Evolutionary conservation across 2,797 vertebrate genomes (phyloP), one percentile per base, ranked within the genome.

Genomic region (Triplophysa yarkandensis): DNA sequence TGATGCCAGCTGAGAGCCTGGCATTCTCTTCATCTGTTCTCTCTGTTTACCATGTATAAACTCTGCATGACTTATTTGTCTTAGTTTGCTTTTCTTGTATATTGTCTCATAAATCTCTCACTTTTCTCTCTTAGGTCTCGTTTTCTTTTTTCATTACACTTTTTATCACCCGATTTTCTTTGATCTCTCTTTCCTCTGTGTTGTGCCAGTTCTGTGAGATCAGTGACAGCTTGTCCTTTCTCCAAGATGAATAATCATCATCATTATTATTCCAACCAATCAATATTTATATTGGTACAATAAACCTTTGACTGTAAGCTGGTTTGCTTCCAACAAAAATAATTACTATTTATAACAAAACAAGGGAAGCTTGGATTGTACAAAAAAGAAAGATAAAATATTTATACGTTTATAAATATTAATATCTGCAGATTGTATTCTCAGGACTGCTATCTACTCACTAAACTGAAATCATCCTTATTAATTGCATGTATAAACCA

Each of bases 271-370:
- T 32, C 39, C 52, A 75, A 32, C 57, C 66, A 64, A 71, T 82
- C 73, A 78, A 62, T 82, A 76, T 81, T 78, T 81, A 80, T 80
- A 76, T 67, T 71, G 78, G 69, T 71, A 52, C 69, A 77, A 80
- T 81, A 72, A 77, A 64, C 46, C 67, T 21, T 39, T 27, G 32
- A 50, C 77, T 81, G 65, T 68, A 77, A 80, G 77, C 46, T 34
- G 61, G 23, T 39, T 68, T 67, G 76, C 70, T 79, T 70, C 70
- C 71, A 81, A 81, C 69, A 78, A 71, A 61, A 68, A 48, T 27
- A 78, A 76, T 71, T 58, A 69, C 32, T 66, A 77, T 76, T 77
- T 71, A 74, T 71, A 9, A 57, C 55, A 54, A 54, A 71, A 64
- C 36, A 76, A 66, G 74, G 48, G 19, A 60, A 63, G 72, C 67